Evolutionary conservation across 30 jellyfish, hydroid and myxozoan genomes (phyloP).

Genomic region (Morbakka virulenta): DNA sequence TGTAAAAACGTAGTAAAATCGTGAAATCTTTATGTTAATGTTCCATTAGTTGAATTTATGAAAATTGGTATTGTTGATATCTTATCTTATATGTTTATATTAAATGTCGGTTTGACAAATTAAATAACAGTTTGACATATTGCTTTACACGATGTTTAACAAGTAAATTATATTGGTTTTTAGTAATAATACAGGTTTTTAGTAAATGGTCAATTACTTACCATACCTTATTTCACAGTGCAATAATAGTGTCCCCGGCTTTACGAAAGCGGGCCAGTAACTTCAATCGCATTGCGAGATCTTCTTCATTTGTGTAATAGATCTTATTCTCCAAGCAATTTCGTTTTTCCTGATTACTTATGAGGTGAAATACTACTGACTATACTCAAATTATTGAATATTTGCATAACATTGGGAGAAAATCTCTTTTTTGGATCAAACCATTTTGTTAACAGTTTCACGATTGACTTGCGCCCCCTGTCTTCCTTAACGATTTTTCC

Average conservation of each 20-base stretch:
- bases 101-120: too few species aligned
- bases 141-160: constrained; percentile 1
- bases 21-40: not conserved
- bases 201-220: constrained; percentile 6
- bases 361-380: constrained; percentile 3
- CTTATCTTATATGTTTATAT: constrained; percentile 7
- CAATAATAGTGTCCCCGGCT: constrained; percentile 14
- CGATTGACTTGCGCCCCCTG: constrained; percentile 9
- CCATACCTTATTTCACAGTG: constrained; percentile 1
- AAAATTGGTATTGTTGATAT: constrained; percentile 2
- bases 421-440: constrained; percentile 23
- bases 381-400: constrained; percentile 24
- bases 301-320: constrained; percentile 19
- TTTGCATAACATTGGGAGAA: constrained; percentile 23
- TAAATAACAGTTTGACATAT: too few species aligned
- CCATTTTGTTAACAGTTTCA: constrained; percentile 27
- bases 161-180: not conserved
- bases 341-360: not conserved
- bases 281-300: not conserved
- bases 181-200: not conserved
- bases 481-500: constrained; percentile 19
- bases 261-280: not conserved
- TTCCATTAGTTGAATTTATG: not conserved
- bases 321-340: constrained; percentile 6
- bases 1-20: constrained; percentile 3